phyloP scores from a whole-genome alignment of 2,113 vertebrate genomes.

The Petrocephalus zakoni region DNA sequence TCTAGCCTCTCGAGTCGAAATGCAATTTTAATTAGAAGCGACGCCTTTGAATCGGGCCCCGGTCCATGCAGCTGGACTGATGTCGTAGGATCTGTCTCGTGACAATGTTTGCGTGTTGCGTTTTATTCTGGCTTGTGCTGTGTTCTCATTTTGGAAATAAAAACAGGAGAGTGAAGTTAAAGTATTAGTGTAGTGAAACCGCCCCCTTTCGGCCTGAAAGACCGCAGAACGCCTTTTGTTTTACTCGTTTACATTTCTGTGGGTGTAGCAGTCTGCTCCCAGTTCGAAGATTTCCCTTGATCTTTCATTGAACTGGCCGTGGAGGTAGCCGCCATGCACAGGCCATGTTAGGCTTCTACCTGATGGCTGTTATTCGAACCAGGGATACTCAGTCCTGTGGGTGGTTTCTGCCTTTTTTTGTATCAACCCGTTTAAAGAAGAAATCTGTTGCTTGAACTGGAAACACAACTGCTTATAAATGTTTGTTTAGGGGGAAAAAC shows the following conservation, averaged over 20 bases:
- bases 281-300: background rate
- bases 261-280: background rate
- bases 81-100: background rate
- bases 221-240: background rate
- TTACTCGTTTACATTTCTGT: background rate
- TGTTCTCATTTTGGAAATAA: background rate
- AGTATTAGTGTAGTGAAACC: slow-evolving; percentile 4
- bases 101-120: background rate
- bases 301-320: background rate
- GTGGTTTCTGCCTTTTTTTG: slow-evolving; percentile 28
- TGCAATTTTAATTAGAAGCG: background rate
- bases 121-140: background rate
- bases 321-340: background rate
- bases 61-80: background rate
- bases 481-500: slow-evolving; percentile 26
- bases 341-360: background rate
- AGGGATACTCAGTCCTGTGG: slow-evolving; percentile 2
- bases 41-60: background rate
- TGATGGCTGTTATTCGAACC: background rate
- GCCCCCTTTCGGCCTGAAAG: background rate
- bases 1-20: background rate
- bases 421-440: background rate
- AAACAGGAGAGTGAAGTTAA: slow-evolving; percentile 2
- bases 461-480: slow-evolving; percentile 22
- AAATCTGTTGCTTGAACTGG: slow-evolving; percentile 25